Percentiles rank a stretch among this genome's conserved stretches.
Evolutionary conservation across 1,140 invertebrate species (phyloP).

Genomic region (Parapsyche elsis): DNA sequence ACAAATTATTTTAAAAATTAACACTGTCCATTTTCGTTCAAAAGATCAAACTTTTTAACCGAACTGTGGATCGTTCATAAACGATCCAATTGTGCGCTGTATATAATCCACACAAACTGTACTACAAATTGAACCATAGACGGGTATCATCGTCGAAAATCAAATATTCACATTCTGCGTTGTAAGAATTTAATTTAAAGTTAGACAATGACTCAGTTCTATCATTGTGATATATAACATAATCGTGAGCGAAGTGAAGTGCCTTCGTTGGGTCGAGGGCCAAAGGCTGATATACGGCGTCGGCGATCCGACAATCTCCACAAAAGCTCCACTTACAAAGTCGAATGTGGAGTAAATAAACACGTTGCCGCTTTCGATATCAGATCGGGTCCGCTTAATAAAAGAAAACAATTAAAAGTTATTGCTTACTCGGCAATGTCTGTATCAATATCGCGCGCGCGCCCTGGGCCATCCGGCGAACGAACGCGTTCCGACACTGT

Average conservation of each 20-base stretch:
- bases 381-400: not conserved
- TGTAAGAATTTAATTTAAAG: too few relatives aligned
- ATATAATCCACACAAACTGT: too few relatives aligned
- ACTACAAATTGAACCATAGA: too few relatives aligned
- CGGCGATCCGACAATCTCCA: conserved; percentile 28
- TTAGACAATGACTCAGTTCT: not conserved
- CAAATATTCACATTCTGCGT: too few relatives aligned
- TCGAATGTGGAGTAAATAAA: conserved; percentile 46
- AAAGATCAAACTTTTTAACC: too few relatives aligned
- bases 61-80: too few relatives aligned
- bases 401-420: conserved; percentile 6
- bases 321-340: conserved; percentile 36
- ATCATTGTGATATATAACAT: not conserved
- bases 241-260: conserved; percentile 39
- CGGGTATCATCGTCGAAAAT: too few relatives aligned
- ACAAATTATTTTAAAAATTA: too few relatives aligned
- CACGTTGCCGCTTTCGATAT: not conserved
- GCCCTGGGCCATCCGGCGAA: too few relatives aligned
- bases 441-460: not conserved
- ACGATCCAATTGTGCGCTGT: too few relatives aligned
- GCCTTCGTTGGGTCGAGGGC: conserved; percentile 13
- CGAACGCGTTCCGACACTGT: too few relatives aligned
- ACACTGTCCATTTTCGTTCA: too few relatives aligned
- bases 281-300: conserved; percentile 39
- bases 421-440: not conserved